Percentiles rank a stretch among this genome's conserved stretches.
These are phyloP conservation scores for Acronicta leporina DNA, from an alignment of 2,888 invertebrate species.

Conservation along the genomic window DNA sequence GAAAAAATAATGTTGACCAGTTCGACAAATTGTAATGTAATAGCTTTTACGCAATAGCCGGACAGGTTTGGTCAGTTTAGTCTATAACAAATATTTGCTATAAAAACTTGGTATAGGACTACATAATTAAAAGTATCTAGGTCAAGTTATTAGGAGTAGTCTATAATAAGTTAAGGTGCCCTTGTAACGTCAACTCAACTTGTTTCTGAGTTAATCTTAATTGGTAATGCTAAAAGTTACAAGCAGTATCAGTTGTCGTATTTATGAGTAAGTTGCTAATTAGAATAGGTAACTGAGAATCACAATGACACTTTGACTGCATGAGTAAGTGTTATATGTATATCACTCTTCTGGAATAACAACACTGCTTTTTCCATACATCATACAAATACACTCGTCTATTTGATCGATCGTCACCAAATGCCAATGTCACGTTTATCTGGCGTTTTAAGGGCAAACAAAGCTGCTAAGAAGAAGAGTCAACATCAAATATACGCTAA, in stretches of 20 bases:
- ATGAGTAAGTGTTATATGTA: conserved; percentile 28
- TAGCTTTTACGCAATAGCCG: conserved; percentile 38
- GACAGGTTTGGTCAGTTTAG: conserved; percentile 25
- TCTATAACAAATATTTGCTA: conserved; percentile 35
- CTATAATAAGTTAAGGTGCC: conserved; percentile 13
- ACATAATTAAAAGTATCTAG: conserved; percentile 31
- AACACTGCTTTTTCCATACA: conserved; percentile 32
- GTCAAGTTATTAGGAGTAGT: conserved; percentile 29
- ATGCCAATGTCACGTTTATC: conserved; percentile 56
- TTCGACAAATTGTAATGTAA: conserved; percentile 32
- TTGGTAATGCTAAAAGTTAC: conserved; percentile 5
- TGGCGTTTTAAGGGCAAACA: conserved; percentile 38
- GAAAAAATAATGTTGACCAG: conserved; percentile 17
- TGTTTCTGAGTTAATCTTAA: conserved; percentile 24
- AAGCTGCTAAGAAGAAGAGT: conserved; percentile 40
- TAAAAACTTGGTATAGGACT: conserved; percentile 38
- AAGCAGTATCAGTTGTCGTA: conserved; percentile 4
- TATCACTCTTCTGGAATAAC: conserved; percentile 4
- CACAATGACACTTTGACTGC: conserved; percentile 8
- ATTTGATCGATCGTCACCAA: conserved; percentile 29
- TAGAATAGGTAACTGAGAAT: conserved; percentile 18
- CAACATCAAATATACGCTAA: conserved; percentile 53
- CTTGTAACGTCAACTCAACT: conserved; percentile 31
- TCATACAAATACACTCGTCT: conserved; percentile 29
- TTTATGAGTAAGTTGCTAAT: conserved; percentile 24